Percentiles rank a stretch among this genome's conserved stretches.
phyloP scores from a whole-genome alignment of 2,113 vertebrate genomes.

The Polypterus senegalus region DNA sequence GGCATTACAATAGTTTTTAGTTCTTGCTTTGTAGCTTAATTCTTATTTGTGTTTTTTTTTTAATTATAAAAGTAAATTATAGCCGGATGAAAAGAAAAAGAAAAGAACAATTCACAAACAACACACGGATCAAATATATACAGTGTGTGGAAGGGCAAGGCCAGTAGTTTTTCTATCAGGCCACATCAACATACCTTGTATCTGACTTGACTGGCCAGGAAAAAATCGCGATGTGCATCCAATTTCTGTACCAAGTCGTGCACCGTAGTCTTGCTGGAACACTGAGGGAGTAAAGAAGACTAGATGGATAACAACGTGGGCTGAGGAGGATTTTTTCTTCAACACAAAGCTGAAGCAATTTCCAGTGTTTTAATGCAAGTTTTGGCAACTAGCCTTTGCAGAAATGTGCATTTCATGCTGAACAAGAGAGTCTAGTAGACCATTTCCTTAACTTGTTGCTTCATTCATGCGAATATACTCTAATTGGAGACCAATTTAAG shows the following conservation, averaged over 20 bases:
- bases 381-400: neutral
- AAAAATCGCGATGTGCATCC: slow-evolving; percentile 63
- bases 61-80: too few relatives aligned
- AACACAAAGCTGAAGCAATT: neutral
- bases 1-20: too few relatives aligned
- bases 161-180: neutral
- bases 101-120: neutral
- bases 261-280: slow-evolving; percentile 63
- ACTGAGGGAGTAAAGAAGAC: slow-evolving; percentile 33
- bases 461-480: neutral
- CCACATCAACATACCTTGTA: slow-evolving; percentile 45
- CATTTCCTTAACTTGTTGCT: neutral
- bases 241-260: slow-evolving; percentile 60
- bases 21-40: too few relatives aligned
- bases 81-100: too few relatives aligned
- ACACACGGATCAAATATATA: slow-evolving; percentile 2
- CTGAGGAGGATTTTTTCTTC: neutral
- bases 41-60: too few relatives aligned
- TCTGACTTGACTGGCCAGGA: slow-evolving; percentile 59
- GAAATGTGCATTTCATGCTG: too few relatives aligned
- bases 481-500: too few relatives aligned
- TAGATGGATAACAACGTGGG: slow-evolving; percentile 10
- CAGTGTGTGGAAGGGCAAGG: neutral
- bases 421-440: too few relatives aligned
- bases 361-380: neutral